phyloP scores from a whole-genome alignment of 2,797 vertebrate species.

The Sphenopsis melanotis region DNA sequence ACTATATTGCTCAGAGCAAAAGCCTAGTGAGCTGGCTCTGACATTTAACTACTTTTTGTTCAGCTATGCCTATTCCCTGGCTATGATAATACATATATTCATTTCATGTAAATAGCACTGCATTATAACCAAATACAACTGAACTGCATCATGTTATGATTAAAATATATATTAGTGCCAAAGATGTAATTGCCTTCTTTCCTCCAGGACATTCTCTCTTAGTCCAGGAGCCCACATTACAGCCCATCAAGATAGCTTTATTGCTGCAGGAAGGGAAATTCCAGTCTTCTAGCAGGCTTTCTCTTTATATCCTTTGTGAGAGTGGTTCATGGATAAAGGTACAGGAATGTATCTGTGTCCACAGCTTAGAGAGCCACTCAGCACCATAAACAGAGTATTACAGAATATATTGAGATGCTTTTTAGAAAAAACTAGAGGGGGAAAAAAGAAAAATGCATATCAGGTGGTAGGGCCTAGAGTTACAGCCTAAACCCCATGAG shows the following conservation, averaged over 20 bases:
- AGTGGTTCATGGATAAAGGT: not conserved
- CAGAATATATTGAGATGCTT: not conserved
- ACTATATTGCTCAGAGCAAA: not conserved
- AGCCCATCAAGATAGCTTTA: not conserved
- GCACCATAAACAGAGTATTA: not conserved
- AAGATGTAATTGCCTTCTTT: not conserved
- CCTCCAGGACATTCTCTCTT: not conserved
- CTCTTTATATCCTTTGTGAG: not conserved
- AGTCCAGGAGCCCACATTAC: not conserved
- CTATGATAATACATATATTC: not conserved
- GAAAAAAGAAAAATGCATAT: fast-evolving
- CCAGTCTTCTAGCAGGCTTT: not conserved
- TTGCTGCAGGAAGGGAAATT: not conserved
- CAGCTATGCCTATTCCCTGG: not conserved
- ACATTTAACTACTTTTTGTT: not conserved
- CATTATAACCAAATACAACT: not conserved
- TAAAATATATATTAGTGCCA: not conserved
- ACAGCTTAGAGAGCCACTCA: not conserved
- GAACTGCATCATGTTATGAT: not conserved
- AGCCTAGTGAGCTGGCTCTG: not conserved
- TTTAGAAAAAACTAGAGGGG: not conserved
- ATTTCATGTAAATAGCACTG: not conserved
- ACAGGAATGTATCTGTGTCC: not conserved
- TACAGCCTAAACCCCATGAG: not conserved
- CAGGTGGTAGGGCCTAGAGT: not conserved